These are phyloP conservation scores for Drosophila siamana DNA, from an alignment of 2,888 invertebrate species.

Conservation along the genomic window DNA sequence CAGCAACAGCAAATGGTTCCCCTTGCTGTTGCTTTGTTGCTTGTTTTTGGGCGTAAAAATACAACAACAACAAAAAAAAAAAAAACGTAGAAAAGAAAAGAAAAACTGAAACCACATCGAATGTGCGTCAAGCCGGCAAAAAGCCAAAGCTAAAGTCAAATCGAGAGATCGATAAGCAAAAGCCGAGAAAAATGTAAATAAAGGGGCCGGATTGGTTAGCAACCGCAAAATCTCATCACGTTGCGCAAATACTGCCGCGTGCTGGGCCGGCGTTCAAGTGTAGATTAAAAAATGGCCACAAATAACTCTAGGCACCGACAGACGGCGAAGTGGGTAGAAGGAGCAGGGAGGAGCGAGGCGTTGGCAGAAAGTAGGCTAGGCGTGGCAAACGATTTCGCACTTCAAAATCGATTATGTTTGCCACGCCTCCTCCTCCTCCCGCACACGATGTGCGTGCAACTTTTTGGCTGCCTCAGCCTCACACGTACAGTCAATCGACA, in stretches of 20 bases:
- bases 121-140: slow-evolving; percentile 28
- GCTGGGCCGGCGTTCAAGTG: slow-evolving; percentile 73
- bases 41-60: slow-evolving; percentile 47
- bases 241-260: slow-evolving; percentile 76
- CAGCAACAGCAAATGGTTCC: not conserved
- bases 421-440: slow-evolving; percentile 54
- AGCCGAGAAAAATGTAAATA: slow-evolving; percentile 71
- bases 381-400: slow-evolving; percentile 57
- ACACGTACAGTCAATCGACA: slow-evolving; percentile 75
- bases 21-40: slow-evolving; percentile 41
- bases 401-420: slow-evolving; percentile 75
- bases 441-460: slow-evolving; percentile 20
- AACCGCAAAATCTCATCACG: slow-evolving; percentile 81
- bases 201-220: slow-evolving; percentile 53
- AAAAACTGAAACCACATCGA: slow-evolving; percentile 44
- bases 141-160: slow-evolving; percentile 33
- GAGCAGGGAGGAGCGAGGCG: not conserved
- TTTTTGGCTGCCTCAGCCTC: slow-evolving; percentile 69
- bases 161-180: slow-evolving; percentile 69
- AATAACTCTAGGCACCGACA: slow-evolving; percentile 64
- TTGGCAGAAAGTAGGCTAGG: slow-evolving; percentile 46
- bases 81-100: not conserved
- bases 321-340: not conserved
- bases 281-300: slow-evolving; percentile 81
- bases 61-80: not conserved